phyloP scores from a whole-genome alignment of 92 coral and sea anemone genomes.

The Porites evermanni region DNA sequence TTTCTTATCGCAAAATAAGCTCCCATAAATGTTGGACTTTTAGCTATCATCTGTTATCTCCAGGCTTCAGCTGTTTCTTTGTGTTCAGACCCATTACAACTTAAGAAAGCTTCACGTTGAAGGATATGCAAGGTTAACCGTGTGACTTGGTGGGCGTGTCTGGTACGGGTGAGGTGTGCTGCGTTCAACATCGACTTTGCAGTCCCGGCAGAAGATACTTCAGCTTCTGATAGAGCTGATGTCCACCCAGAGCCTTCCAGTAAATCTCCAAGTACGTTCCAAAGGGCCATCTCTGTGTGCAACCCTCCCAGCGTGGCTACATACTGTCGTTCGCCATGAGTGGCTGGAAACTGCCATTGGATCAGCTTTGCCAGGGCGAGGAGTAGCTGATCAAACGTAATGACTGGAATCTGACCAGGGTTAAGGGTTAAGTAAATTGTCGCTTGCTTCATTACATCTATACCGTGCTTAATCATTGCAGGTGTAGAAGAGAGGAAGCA shows the following conservation, averaged over 20 bases:
- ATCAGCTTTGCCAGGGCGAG: conserved; percentile 61
- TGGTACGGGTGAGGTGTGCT: not conserved
- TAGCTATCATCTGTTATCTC: not conserved
- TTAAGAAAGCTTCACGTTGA: not conserved
- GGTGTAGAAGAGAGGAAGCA: conserved; percentile 38
- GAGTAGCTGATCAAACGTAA: conserved; percentile 57
- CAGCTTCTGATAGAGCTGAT: conserved; percentile 53
- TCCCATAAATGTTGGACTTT: conserved; percentile 27
- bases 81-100: not conserved
- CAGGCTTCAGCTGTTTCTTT: not conserved
- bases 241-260: conserved; percentile 58
- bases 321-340: conserved; percentile 43
- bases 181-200: not conserved
- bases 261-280: conserved; percentile 53
- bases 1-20: not conserved
- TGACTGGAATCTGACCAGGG: conserved; percentile 60
- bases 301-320: conserved; percentile 33
- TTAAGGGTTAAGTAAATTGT: conserved; percentile 48
- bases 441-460: conserved; percentile 49
- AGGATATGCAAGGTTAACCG: not conserved
- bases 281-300: conserved; percentile 61
- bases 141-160: conserved; percentile 22
- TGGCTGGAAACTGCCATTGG: conserved; percentile 64
- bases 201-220: not conserved
- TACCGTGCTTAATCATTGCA: conserved; percentile 68